Conservation (phyloP, 1,140 invertebrate species). For the Leptestheria dahalacensis region DNA sequence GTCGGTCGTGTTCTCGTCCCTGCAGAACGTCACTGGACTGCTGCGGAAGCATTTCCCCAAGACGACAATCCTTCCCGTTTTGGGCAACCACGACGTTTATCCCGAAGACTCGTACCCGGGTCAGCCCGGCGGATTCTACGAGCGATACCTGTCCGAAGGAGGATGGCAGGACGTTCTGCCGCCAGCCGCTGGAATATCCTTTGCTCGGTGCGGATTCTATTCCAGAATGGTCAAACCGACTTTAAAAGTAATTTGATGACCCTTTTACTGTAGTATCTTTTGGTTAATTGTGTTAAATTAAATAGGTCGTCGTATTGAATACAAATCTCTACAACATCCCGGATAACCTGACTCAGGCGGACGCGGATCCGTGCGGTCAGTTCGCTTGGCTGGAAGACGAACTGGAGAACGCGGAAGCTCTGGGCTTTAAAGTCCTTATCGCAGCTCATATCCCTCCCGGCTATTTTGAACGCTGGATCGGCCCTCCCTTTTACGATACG, state of each 20-base stretch:
- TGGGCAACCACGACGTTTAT: constrained; percentile 32
- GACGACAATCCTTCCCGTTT: constrained; percentile 26
- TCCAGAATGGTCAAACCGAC: constrained; percentile 6
- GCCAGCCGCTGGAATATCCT: constrained; percentile 17
- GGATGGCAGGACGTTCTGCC: constrained; percentile 25
- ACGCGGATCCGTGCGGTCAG: constrained; percentile 21
- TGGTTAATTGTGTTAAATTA: not conserved
- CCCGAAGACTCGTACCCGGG: constrained; percentile 23
- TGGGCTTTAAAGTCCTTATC: constrained; percentile 45
- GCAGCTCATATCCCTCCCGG: constrained; percentile 79
- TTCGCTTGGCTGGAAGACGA: constrained; percentile 26
- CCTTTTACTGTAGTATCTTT: not conserved
- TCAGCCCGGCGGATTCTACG: constrained; percentile 23
- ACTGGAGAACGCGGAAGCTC: constrained; percentile 20
- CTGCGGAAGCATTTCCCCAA: constrained; percentile 25
- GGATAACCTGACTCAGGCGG: constrained; percentile 20
- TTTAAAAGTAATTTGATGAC: constrained; percentile 3
- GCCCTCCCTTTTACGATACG: constrained; percentile 42
- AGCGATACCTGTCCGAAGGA: constrained; percentile 23
- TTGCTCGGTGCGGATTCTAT: constrained; percentile 21
- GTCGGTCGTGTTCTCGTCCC: constrained; percentile 22
- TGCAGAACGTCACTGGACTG: constrained; percentile 26
- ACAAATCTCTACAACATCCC: constrained; percentile 27
- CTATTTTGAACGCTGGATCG: constrained; percentile 55
- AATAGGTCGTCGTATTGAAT: constrained; percentile 26